Evolutionary conservation across 2,888 invertebrate genomes (phyloP), one percentile per base, ranked within the genome.

Genomic region (Margaritifera margaritifera): DNA sequence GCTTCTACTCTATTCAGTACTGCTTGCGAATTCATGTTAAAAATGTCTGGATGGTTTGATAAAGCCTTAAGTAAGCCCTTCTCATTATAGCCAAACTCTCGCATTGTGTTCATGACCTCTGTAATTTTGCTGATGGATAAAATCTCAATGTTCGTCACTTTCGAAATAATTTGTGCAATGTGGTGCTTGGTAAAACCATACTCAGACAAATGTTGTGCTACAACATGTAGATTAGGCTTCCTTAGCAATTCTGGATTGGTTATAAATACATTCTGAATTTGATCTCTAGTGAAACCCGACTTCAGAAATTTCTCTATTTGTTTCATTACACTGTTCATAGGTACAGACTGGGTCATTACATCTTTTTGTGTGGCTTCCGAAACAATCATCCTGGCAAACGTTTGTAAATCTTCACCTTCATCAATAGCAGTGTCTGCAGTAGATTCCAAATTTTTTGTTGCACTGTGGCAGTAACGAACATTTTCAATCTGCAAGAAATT

Each of bases 31-130:
- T 70, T 62, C 19, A 51, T 60, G 2, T 62, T 55, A 18, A 78
- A 57, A 18, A 73, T 52, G 22, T 60, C 25, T 4, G 77, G 77
- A 20, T 57, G 20, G 56, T 54, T 53, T 18, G 55, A 19, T 31
- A 73, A 58, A 22, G 71, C 63, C 27, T 56, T 60, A 1, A 64
- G 62, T 42, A 76, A 64, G 2, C 54, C 55, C 22, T 68, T 57
- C n/a, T 62, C 50, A 50, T 27, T 58, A 25, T 68, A 66, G 1
- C 74, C 71, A 20, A 72, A 2, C n/a, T 50, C 24, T 11, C 71
- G 68, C 51, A 78, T 63, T 15, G 52, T 60, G 31, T 72, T 27
- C 18, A 68, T 55, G 19, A 25, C 57, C 51, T n/a, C 19, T 31
- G 27, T 27, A 68, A 66, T 11, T 58, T 50, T n/a, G 50, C 22